Percentiles rank a stretch among this genome's conserved stretches.
These are phyloP conservation scores for Drosophila austrosaltans DNA, from an alignment of 2,888 invertebrate genomes.

Conservation along the genomic window DNA sequence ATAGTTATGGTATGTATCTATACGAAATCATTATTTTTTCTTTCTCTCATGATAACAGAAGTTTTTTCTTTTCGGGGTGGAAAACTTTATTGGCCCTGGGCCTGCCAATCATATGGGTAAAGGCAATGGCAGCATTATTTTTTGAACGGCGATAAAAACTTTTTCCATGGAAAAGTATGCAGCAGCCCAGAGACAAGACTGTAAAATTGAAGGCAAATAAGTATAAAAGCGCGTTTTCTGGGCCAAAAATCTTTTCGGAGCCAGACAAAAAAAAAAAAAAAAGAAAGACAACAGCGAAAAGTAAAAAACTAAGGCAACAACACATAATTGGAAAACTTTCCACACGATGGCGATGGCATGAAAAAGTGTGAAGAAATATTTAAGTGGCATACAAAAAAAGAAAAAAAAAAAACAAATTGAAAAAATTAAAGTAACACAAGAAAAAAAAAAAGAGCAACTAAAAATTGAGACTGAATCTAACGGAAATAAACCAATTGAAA, in stretches of 20 bases:
- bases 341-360: slow-evolving; percentile 36
- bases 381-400: slow-evolving; percentile 61
- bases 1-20: not conserved
- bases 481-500: slow-evolving; percentile 16
- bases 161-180: slow-evolving; percentile 36
- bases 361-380: slow-evolving; percentile 73
- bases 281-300: slow-evolving; percentile 19
- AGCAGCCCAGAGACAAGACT: slow-evolving; percentile 1
- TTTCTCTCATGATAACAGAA: slow-evolving; percentile 37
- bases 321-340: slow-evolving; percentile 77
- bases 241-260: slow-evolving; percentile 43
- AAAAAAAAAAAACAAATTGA: slow-evolving; percentile 32
- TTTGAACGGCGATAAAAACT: slow-evolving; percentile 69
- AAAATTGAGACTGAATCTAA: slow-evolving; percentile 18
- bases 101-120: slow-evolving; percentile 14
- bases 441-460: slow-evolving; percentile 8
- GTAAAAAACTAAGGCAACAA: slow-evolving; percentile 34
- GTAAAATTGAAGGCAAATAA: slow-evolving; percentile 32
- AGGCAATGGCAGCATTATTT: slow-evolving; percentile 38
- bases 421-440: slow-evolving; percentile 1
- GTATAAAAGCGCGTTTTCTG: slow-evolving; percentile 40
- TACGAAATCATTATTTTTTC: slow-evolving; percentile 18
- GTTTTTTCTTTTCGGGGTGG: not conserved
- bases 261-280: slow-evolving; percentile 42
- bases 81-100: slow-evolving; percentile 13